A percentile compares a stretch with the other conserved stretches of the same genome.
Evolutionary conservation across 2,113 vertebrate genomes (phyloP).

Genomic region (Hemibagrus wyckioides): DNA sequence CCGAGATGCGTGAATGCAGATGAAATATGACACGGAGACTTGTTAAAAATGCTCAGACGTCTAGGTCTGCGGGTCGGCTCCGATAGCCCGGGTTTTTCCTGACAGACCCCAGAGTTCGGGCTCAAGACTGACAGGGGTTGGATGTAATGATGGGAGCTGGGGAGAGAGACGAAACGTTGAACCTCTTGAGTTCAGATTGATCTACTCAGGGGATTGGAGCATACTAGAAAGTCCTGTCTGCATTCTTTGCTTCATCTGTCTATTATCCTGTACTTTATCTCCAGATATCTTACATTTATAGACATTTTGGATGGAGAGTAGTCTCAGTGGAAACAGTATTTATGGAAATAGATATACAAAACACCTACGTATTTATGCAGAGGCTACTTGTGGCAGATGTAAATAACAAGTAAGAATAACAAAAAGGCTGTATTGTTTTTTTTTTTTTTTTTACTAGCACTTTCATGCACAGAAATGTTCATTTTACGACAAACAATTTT

Average conservation of each 20-base stretch:
- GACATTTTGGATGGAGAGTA: not conserved
- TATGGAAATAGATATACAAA: not conserved
- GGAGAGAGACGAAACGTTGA: constrained; percentile 77
- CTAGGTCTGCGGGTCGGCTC: not conserved
- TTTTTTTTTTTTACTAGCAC: not conserved
- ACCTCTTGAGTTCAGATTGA: constrained; percentile 79
- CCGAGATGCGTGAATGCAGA: constrained; percentile 16
- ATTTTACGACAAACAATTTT: not conserved
- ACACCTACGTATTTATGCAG: not conserved
- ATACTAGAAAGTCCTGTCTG: constrained; percentile 72
- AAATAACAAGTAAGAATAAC: not conserved
- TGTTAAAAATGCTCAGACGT: constrained; percentile 35
- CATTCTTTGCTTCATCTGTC: constrained; percentile 73
- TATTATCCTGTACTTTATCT: constrained; percentile 53
- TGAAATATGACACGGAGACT: constrained; percentile 13
- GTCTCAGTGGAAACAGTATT: not conserved
- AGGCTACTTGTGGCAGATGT: not conserved
- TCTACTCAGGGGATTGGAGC: constrained; percentile 75
- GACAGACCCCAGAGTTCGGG: constrained; percentile 28
- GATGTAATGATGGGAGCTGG: constrained; percentile 70
- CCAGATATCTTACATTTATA: not conserved
- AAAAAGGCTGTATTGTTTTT: too few species aligned
- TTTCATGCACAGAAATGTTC: not conserved
- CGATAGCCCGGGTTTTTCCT: not conserved
- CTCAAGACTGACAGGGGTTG: constrained; percentile 68